Evolutionary conservation across 1,140 invertebrate genomes (phyloP).

Genomic region (Calephelis virginiensis): DNA sequence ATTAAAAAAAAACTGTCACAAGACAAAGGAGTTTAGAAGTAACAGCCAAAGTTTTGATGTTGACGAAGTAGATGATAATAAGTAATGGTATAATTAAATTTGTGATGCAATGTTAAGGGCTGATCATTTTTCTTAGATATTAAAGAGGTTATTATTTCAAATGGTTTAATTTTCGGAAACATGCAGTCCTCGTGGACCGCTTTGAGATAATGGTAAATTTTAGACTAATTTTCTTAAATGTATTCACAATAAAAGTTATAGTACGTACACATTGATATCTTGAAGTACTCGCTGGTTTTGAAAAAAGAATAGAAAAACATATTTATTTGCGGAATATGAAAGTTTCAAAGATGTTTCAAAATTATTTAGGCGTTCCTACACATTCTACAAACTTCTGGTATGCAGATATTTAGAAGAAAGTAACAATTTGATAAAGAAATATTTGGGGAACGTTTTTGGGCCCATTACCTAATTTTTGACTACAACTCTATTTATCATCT

Average conservation of each 20-base stretch:
- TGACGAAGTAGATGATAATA: conserved; percentile 1
- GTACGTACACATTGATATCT: too few relatives aligned
- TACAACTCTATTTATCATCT: too few relatives aligned
- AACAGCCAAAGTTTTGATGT: conserved; percentile 6
- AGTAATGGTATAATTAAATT: conserved; percentile 39
- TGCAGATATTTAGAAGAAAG: too few relatives aligned
- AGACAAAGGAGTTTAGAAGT: background rate
- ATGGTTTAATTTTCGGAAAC: conserved; percentile 60
- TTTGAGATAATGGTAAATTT: conserved; percentile 70
- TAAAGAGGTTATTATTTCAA: conserved; percentile 55
- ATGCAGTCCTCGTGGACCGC: conserved; percentile 50
- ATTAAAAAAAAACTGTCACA: background rate
- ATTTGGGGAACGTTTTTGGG: too few relatives aligned
- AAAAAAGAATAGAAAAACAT: too few relatives aligned
- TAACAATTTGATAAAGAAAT: too few relatives aligned
- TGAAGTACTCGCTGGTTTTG: too few relatives aligned
- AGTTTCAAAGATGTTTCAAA: background rate
- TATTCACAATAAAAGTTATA: too few relatives aligned
- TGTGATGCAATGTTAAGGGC: conserved; percentile 42
- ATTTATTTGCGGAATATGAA: too few relatives aligned
- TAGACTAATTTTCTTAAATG: conserved; percentile 68
- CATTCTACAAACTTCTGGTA: too few relatives aligned
- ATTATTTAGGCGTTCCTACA: background rate
- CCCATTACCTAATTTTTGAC: too few relatives aligned
- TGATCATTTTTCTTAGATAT: conserved; percentile 57